Evolutionary conservation across 92 coral and sea anemone species (phyloP).

Genomic region (Ricordea florida): DNA sequence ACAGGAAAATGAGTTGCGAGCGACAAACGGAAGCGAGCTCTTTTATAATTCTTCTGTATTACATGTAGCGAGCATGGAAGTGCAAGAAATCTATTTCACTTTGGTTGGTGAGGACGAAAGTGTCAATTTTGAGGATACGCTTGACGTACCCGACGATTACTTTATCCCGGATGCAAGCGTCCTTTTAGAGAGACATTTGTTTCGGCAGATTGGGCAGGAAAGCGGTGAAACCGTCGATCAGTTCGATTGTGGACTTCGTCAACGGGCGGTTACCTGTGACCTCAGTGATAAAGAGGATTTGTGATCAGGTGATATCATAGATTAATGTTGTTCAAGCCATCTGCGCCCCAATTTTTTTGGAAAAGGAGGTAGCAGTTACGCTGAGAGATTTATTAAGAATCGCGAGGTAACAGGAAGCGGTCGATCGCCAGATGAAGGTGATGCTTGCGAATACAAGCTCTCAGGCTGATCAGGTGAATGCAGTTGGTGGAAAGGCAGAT

Average conservation of each 20-base stretch:
- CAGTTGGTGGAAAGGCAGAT: not conserved
- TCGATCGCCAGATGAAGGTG: not conserved
- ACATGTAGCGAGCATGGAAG: constrained; percentile 11
- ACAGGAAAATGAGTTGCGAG: constrained; percentile 8
- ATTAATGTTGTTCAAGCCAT: constrained; percentile 16
- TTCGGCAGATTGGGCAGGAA: not conserved
- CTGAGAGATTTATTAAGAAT: not conserved
- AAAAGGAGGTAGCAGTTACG: not conserved
- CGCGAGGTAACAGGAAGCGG: constrained; percentile 9
- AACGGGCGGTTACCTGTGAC: constrained; percentile 12
- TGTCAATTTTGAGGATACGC: not conserved
- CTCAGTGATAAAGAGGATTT: not conserved
- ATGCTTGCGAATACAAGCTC: not conserved
- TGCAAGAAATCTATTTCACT: constrained; percentile 9
- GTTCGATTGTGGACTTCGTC: constrained; percentile 20
- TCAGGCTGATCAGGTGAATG: not conserved
- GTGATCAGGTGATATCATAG: constrained; percentile 18
- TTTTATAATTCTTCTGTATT: too few species aligned
- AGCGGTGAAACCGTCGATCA: constrained; percentile 5
- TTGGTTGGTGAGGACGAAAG: constrained; percentile 6
- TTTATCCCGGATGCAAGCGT: constrained; percentile 4
- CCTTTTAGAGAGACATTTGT: constrained; percentile 14
- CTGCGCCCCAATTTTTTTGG: constrained; percentile 3
- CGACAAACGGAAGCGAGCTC: constrained; percentile 5
- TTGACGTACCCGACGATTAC: constrained; percentile 10